Evolutionary conservation across 2,888 invertebrate species (phyloP).

Genomic region (Nowickia ferox): DNA sequence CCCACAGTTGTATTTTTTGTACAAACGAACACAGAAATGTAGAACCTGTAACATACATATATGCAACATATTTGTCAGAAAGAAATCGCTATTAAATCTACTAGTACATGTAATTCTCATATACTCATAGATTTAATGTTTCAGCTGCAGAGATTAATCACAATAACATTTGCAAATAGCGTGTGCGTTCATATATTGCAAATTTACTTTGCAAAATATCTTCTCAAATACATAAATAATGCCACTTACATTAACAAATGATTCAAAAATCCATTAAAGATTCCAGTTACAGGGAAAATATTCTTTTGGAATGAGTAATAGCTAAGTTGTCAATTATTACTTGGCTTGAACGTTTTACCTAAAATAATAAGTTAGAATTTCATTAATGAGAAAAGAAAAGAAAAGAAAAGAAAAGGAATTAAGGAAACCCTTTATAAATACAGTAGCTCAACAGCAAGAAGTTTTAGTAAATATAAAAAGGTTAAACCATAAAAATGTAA

Average conservation of each 20-base stretch:
- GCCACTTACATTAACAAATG: neutral
- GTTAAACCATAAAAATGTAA: neutral
- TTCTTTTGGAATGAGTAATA: neutral
- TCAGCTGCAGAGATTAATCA: too few species aligned
- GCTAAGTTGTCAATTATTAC: neutral
- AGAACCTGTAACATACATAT: too few species aligned
- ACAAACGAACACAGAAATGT: too few species aligned
- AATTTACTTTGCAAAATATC: too few species aligned
- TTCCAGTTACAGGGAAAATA: neutral
- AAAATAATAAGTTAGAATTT: neutral
- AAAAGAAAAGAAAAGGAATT: conserved; percentile 2
- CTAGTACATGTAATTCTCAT: too few species aligned
- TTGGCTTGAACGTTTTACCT: neutral
- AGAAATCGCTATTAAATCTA: too few species aligned
- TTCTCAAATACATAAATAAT: neutral
- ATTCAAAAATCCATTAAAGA: neutral
- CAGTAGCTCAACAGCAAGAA: neutral
- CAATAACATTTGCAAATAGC: too few species aligned
- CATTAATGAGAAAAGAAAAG: conserved; percentile 17
- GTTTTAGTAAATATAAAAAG: neutral
- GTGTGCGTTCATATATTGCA: too few species aligned
- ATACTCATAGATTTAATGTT: too few species aligned
- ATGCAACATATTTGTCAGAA: too few species aligned
- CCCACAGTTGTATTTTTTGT: too few species aligned
- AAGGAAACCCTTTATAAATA: neutral